Base-by-base conservation (phyloP, 2,113 vertebrate genomes). In the Lampris incognitus region DNA sequence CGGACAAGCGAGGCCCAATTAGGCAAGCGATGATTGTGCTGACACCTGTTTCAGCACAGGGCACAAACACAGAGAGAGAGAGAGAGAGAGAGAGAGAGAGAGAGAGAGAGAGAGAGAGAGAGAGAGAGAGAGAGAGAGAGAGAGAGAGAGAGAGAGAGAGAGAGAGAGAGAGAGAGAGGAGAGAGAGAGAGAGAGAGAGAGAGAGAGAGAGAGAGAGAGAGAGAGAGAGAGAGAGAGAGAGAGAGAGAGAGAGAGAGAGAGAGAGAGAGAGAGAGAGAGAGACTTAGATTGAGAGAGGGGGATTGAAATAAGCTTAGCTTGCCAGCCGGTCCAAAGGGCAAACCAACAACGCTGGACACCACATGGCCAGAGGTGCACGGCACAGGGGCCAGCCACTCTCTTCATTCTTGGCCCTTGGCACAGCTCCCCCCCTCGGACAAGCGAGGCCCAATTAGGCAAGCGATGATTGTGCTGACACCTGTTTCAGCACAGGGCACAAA, bases 381-480 rank as follows among this genome's bases (percentile, higher is more conserved):
- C 63, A 81, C 48, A 42, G 41, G 48, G 59, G 61, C 24, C 50
- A 46, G 24, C 24, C 11, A 48, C 56, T 69, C 65, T 67, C 69
- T 79, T 87, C 63, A 87, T 85, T 74, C 82, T 88, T 75, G 78
- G 65, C 58, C 56, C 61, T 72, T 76, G 76, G 60, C 70, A 80
- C 67, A 74, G 67, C 39, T 61, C 54, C 54, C 63, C 2, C 41
- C 65, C n/a, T 52, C 76, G 64, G 69, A 79, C 78, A 76, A 69
- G 69, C 76, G 75, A 77, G 72, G 69, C 78, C 84, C 79, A 82
- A 78, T 85, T 76, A 82, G 59, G 84, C 70, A 84, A 72, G 81
- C 66, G 41, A 57, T 59, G 63, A 84, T 90, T 83, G 75, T 87
- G 84, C 84, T 92, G 87, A 90, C 84, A 86, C 83, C 83, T 86